Evolutionary conservation across 2,113 vertebrate species (phyloP).

Genomic region (Dicrurus megarhynchus): DNA sequence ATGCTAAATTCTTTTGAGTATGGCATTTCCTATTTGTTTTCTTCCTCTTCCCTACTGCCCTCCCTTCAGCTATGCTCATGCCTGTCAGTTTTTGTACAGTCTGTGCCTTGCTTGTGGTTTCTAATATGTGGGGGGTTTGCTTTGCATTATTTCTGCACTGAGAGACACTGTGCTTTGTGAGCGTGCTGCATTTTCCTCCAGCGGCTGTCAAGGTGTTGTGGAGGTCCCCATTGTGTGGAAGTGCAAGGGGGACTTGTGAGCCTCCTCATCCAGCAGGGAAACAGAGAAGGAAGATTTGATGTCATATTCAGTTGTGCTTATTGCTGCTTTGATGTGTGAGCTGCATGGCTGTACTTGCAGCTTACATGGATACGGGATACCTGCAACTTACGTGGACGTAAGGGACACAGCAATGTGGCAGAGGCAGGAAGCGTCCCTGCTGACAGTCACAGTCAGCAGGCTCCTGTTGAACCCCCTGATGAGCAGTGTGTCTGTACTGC

Average conservation of each 20-base stretch:
- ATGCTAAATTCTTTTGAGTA: neutral
- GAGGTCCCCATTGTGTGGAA: neutral
- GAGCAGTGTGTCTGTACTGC: neutral
- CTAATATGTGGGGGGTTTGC: neutral
- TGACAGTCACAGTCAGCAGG: fast-evolving
- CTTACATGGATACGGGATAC: neutral
- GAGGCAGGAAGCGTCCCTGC: neutral
- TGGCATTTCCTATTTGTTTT: slow-evolving; percentile 50
- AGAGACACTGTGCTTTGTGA: neutral
- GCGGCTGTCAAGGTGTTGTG: neutral
- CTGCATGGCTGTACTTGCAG: fast-evolving
- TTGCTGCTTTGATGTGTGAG: neutral
- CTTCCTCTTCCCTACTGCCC: neutral
- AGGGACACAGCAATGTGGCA: neutral
- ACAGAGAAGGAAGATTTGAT: neutral
- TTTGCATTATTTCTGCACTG: neutral
- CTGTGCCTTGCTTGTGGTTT: neutral
- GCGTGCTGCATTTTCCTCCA: neutral
- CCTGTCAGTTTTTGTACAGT: neutral
- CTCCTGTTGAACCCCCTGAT: neutral
- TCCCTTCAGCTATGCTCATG: neutral
- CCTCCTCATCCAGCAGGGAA: neutral
- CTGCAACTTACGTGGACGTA: fast-evolving
- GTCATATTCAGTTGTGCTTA: neutral
- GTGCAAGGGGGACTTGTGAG: neutral